phyloP scores from a whole-genome alignment of 2,888 invertebrate genomes.

The Pheosia tremula region DNA sequence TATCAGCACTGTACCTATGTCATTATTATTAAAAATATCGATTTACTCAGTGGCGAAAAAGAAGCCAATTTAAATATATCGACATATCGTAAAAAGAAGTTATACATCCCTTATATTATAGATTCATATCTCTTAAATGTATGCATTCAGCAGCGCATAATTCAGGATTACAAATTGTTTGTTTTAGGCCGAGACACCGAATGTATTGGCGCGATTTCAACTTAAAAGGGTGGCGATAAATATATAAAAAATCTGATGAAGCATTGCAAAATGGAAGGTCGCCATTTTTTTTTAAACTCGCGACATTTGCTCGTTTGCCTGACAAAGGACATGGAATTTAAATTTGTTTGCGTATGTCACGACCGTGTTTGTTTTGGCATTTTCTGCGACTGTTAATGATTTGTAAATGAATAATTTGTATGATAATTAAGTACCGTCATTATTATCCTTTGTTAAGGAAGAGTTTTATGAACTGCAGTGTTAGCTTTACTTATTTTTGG shows the following conservation, averaged over 20 bases:
- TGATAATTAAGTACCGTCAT: slow-evolving; percentile 55
- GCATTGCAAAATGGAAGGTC: slow-evolving; percentile 66
- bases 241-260: slow-evolving; percentile 71
- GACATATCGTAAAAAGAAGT: slow-evolving; percentile 15
- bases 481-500: neutral
- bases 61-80: slow-evolving; percentile 4
- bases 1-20: no score
- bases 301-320: slow-evolving; percentile 67
- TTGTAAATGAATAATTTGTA: slow-evolving; percentile 72
- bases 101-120: slow-evolving; percentile 70
- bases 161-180: slow-evolving; percentile 84
- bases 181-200: slow-evolving; percentile 81
- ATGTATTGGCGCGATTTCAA: slow-evolving; percentile 81
- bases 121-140: slow-evolving; percentile 84
- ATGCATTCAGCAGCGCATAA: slow-evolving; percentile 84
- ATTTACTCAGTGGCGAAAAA: neutral
- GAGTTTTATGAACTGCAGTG: neutral
- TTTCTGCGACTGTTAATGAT: slow-evolving; percentile 52
- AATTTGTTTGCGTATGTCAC: slow-evolving; percentile 63
- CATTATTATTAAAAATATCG: slow-evolving; percentile 38
- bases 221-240: slow-evolving; percentile 81
- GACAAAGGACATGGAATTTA: slow-evolving; percentile 67
- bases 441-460: slow-evolving; percentile 44
- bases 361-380: slow-evolving; percentile 61
- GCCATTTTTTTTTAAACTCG: slow-evolving; percentile 46